Percentiles rank a stretch among this genome's conserved stretches.
Evolutionary conservation across 2,888 invertebrate species (phyloP).

Genomic region (Camptogramma bilineatum): DNA sequence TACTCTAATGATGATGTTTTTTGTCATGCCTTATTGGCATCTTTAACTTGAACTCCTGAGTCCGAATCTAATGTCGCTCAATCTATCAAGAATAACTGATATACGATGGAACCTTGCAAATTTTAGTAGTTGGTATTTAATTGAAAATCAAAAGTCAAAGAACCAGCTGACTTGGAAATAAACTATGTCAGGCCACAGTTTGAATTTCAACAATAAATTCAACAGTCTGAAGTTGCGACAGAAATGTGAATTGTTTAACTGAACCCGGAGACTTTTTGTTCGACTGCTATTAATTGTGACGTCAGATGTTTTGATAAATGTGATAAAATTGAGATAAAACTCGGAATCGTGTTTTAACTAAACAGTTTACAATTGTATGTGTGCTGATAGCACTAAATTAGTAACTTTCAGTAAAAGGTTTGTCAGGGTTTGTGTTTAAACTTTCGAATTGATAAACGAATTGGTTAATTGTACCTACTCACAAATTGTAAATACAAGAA

Average conservation of each 20-base stretch:
- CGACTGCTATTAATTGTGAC: slow-evolving; percentile 32
- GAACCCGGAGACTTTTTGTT: slow-evolving; percentile 44
- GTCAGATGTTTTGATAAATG: slow-evolving; percentile 28
- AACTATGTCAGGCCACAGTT: slow-evolving; percentile 45
- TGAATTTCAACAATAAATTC: slow-evolving; percentile 59
- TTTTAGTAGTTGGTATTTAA: too few relatives aligned
- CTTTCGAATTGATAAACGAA: background rate
- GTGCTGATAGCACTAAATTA: background rate
- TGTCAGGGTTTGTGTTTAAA: background rate
- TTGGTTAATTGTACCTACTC: too few relatives aligned
- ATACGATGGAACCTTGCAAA: too few relatives aligned
- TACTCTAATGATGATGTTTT: too few relatives aligned
- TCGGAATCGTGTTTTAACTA: background rate
- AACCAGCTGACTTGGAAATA: slow-evolving; percentile 10
- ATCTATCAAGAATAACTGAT: too few relatives aligned
- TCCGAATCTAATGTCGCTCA: too few relatives aligned
- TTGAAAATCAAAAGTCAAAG: background rate
- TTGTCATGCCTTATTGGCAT: too few relatives aligned
- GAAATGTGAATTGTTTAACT: slow-evolving; percentile 48
- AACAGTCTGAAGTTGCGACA: slow-evolving; percentile 47
- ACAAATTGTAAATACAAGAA: too few relatives aligned
- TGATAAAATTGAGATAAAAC: slow-evolving; percentile 15
- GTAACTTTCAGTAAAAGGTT: background rate
- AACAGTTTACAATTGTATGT: background rate
- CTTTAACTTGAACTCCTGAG: too few relatives aligned